Conservation (phyloP, 2,113 vertebrate species). For the Himantopus leucocephalus region DNA sequence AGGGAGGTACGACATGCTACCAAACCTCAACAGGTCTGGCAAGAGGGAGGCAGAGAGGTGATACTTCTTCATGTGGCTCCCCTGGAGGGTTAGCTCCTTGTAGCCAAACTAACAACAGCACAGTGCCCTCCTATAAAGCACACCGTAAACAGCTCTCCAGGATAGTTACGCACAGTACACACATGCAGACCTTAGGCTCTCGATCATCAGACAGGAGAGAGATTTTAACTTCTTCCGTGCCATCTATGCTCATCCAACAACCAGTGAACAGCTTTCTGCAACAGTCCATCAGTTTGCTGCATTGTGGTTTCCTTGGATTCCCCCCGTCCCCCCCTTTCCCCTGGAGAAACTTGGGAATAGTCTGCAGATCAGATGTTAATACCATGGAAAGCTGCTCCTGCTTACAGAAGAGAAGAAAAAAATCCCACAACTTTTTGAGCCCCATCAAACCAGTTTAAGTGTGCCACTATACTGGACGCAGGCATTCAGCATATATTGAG, state of each 20-base stretch:
- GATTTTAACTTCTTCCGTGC: background rate
- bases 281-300: background rate
- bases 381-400: background rate
- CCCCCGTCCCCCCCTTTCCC: background rate
- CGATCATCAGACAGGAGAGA: background rate
- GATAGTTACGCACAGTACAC: background rate
- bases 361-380: background rate
- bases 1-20: background rate
- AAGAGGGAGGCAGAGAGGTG: background rate
- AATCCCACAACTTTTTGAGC: background rate
- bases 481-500: background rate
- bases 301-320: background rate
- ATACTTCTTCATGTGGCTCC: background rate
- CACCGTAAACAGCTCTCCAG: background rate
- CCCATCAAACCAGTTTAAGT: background rate
- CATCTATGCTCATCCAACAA: background rate
- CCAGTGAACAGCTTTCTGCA: background rate
- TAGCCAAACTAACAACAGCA: background rate
- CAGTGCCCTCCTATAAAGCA: background rate
- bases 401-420: background rate
- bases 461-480: background rate
- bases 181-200: background rate
- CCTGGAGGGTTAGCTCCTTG: background rate
- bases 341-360: background rate
- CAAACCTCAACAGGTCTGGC: background rate